Percentiles rank a stretch among this genome's conserved stretches.
These are phyloP conservation scores for Anoura caudifer DNA, from an alignment of 2,113 vertebrate genomes.

Conservation along the genomic window DNA sequence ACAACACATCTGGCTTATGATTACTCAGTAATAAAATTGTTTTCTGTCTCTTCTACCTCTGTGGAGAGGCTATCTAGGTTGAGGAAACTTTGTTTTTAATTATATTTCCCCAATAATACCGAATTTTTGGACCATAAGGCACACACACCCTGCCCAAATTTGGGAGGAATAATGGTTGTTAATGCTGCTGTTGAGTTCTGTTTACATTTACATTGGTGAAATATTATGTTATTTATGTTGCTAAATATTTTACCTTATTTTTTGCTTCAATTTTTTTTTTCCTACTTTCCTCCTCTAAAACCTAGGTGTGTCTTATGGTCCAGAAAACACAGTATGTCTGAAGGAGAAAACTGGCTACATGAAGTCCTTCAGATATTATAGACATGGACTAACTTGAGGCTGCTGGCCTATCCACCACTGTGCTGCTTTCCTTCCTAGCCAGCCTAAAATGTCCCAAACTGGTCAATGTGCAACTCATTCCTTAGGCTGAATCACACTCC, in stretches of 20 bases:
- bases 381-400: not conserved
- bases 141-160: too few species aligned
- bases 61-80: not conserved
- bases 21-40: not conserved
- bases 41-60: not conserved
- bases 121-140: too few species aligned
- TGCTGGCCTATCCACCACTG: rapidly evolving
- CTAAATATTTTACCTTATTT: too few species aligned
- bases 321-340: not conserved
- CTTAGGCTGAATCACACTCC: not conserved
- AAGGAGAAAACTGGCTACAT: not conserved
- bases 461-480: not conserved
- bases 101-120: not conserved
- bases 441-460: not conserved
- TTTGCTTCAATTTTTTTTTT: too few species aligned
- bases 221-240: too few species aligned
- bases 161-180: too few species aligned
- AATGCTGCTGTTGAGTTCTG: too few species aligned
- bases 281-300: too few species aligned
- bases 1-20: not conserved
- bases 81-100: not conserved
- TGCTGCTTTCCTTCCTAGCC: not conserved
- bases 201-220: too few species aligned
- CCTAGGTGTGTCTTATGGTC: too few species aligned
- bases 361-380: not conserved